A percentile compares a stretch with the other conserved stretches of the same genome.
These are phyloP conservation scores for Sphaerophoria taeniata DNA, from an alignment of 2,888 invertebrate genomes.

Conservation along the genomic window DNA sequence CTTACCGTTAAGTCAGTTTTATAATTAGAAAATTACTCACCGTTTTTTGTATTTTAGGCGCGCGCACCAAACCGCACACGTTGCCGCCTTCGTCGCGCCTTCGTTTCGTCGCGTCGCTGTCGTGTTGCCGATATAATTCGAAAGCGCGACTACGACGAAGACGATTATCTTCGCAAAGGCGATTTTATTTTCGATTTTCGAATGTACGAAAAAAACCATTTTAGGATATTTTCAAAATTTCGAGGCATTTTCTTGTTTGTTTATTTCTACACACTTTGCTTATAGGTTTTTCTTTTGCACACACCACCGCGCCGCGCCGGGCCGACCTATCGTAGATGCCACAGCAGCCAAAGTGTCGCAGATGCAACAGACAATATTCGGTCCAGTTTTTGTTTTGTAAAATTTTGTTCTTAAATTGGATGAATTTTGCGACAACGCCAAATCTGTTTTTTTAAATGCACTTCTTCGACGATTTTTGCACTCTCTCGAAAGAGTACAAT, in stretches of 20 bases:
- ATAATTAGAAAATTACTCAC: constrained; percentile 72
- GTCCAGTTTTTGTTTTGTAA: constrained; percentile 61
- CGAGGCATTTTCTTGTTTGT: constrained; percentile 49
- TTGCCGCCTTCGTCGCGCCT: not conserved
- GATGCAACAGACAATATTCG: constrained; percentile 46
- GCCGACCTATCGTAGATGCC: not conserved
- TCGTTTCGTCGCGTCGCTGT: too few species aligned
- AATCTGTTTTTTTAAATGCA: constrained; percentile 18
- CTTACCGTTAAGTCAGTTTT: constrained; percentile 51
- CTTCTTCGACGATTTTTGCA: constrained; percentile 8
- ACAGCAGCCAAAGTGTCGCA: constrained; percentile 58
- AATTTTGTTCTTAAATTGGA: constrained; percentile 53
- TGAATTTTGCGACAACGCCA: constrained; percentile 9
- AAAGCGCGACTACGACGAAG: constrained; percentile 7
- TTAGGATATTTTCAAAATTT: constrained; percentile 68
- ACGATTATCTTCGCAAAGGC: not conserved
- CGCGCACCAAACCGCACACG: constrained; percentile 38
- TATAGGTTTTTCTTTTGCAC: constrained; percentile 7
- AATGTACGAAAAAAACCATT: constrained; percentile 59
- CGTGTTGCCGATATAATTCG: not conserved
- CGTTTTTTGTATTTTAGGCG: constrained; percentile 30
- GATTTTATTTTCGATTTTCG: constrained; percentile 64
- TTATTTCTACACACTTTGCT: constrained; percentile 28
- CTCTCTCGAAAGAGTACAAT: not conserved
- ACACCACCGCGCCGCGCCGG: not conserved